A percentile compares a stretch with the other conserved stretches of the same genome.
These are phyloP conservation scores for Latheticus oryzae DNA, from an alignment of 2,888 invertebrate species.

Conservation along the genomic window DNA sequence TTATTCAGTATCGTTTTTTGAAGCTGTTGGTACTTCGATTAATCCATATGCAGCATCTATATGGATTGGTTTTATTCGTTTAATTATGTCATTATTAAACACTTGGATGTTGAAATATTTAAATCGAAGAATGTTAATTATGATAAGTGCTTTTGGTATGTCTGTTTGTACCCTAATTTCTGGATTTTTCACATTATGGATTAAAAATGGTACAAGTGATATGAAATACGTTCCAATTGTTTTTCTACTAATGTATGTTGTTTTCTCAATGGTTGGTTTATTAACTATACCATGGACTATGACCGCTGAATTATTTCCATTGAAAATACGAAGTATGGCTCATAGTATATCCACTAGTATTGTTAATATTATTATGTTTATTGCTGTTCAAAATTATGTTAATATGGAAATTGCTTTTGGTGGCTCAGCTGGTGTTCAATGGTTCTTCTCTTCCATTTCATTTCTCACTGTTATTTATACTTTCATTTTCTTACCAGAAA, in stretches of 20 bases:
- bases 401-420: constrained; percentile 54
- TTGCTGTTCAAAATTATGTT: constrained; percentile 67
- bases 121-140: constrained; percentile 66
- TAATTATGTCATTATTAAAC: constrained; percentile 69
- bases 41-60: constrained; percentile 68
- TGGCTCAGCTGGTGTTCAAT: constrained; percentile 67
- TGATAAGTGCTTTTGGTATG: constrained; percentile 68
- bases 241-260: constrained; percentile 68
- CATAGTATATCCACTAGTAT: constrained; percentile 68
- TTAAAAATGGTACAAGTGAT: constrained; percentile 59
- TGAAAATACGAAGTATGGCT: constrained; percentile 69
- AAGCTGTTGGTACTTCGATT: constrained; percentile 66
- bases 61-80: constrained; percentile 67
- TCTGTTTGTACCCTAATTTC: constrained; percentile 68
- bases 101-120: constrained; percentile 67
- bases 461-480: constrained; percentile 62
- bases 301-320: constrained; percentile 71
- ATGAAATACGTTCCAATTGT: constrained; percentile 65
- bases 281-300: constrained; percentile 72
- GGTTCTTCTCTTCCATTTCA: constrained; percentile 51
- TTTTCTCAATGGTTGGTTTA: constrained; percentile 69
- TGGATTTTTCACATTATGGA: constrained; percentile 66
- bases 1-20: constrained; percentile 70
- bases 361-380: constrained; percentile 70
- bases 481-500: constrained; percentile 66